Evolutionary conservation across 2,797 vertebrate genomes (phyloP).

Genomic region (Sebastes iracundus): DNA sequence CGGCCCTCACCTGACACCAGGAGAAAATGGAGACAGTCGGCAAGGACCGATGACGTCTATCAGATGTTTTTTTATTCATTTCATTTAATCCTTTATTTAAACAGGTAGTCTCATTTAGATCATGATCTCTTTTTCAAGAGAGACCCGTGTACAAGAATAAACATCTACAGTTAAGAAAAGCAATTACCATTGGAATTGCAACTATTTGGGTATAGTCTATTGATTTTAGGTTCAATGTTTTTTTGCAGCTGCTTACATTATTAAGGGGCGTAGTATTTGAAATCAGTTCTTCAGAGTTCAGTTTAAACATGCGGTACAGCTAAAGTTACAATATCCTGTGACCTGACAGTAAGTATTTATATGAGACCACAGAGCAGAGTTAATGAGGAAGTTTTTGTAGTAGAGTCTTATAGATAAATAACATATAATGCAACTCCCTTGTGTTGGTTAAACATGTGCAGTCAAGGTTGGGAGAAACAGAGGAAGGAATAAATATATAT

Average conservation of each 20-base stretch:
- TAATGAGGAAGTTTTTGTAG: not conserved
- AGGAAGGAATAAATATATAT: not conserved
- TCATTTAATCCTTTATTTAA: not conserved
- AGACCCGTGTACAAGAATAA: too few species aligned
- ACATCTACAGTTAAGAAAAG: not conserved
- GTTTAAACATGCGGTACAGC: not conserved
- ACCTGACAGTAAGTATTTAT: not conserved
- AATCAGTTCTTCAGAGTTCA: not conserved
- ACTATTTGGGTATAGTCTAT: not conserved
- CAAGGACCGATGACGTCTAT: constrained; percentile 1
- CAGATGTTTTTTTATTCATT: not conserved
- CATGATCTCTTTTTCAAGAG: not conserved
- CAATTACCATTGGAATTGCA: not conserved
- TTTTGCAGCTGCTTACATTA: not conserved
- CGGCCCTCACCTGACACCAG: constrained; percentile 56
- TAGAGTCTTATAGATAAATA: not conserved
- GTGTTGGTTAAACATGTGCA: not conserved
- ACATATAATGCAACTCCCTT: not conserved
- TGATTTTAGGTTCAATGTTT: not conserved
- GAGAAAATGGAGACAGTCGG: not conserved
- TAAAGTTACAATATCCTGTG: not conserved
- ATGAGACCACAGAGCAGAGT: not conserved
- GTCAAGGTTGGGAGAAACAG: not conserved
- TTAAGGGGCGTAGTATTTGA: not conserved
- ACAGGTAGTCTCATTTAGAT: not conserved